phyloP scores from a whole-genome alignment of 2,113 vertebrate species.

The Podiceps cristatus region DNA sequence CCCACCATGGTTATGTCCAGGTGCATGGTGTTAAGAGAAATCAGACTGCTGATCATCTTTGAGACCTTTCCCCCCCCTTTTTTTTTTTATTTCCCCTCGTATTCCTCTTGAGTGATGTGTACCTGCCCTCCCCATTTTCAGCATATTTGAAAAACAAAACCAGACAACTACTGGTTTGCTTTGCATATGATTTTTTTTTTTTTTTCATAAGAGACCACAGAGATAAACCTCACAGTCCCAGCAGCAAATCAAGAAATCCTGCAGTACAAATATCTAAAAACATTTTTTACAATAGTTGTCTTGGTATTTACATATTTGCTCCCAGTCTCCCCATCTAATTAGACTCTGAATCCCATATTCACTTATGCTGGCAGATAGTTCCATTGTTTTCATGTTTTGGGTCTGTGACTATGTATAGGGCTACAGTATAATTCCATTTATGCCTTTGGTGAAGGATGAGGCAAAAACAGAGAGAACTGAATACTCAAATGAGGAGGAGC shows the following conservation, averaged over 20 bases:
- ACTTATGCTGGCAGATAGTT: not conserved
- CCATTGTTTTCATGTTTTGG: not conserved
- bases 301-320: constrained; percentile 56
- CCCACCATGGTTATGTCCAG: fast-evolving
- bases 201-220: not conserved
- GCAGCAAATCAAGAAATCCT: constrained; percentile 49
- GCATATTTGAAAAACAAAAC: not conserved
- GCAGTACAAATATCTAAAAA: constrained; percentile 34
- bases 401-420: not conserved
- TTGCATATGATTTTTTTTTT: not conserved
- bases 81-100: not conserved
- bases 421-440: constrained; percentile 2
- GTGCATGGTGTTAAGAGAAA: not conserved
- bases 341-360: not conserved
- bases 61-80: not conserved
- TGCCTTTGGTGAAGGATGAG: not conserved
- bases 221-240: constrained; percentile 32
- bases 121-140: not conserved
- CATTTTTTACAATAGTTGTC: not conserved
- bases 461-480: not conserved
- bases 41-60: not conserved
- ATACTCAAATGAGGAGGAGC: not conserved
- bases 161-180: not conserved
- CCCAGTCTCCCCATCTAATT: constrained; percentile 58
- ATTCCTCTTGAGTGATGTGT: not conserved